These are phyloP conservation scores for Mechanitis mazaeus DNA, from an alignment of 2,888 invertebrate genomes.

Conservation along the genomic window DNA sequence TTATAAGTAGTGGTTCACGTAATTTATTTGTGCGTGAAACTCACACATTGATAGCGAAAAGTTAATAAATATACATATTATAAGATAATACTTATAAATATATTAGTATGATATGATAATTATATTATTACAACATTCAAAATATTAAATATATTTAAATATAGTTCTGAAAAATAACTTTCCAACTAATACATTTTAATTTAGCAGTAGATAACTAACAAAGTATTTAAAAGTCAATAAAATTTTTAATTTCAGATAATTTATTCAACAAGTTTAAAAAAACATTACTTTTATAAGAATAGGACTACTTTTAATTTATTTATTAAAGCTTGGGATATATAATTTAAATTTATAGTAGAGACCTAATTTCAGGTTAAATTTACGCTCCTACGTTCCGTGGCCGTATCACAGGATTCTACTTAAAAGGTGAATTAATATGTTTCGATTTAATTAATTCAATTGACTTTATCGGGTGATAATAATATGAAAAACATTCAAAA, in stretches of 20 bases:
- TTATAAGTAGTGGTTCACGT: conserved; percentile 8
- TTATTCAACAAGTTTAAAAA: conserved; percentile 12
- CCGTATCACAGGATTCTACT: conserved; percentile 9
- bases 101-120: conserved; percentile 2
- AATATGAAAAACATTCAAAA: background rate
- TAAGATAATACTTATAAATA: background rate
- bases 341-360: conserved; percentile 27
- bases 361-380: conserved; percentile 6
- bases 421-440: background rate
- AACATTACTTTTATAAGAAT: conserved; percentile 15
- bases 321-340: conserved; percentile 44
- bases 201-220: background rate
- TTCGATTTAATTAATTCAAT: conserved; percentile 4
- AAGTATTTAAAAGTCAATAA: background rate
- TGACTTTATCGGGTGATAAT: conserved; percentile 3
- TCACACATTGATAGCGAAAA: background rate
- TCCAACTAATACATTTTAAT: background rate
- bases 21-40: conserved; percentile 9
- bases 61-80: background rate
- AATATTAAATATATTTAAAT: conserved; percentile 2
- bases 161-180: background rate
- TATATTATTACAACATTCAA: conserved; percentile 1
- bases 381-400: conserved; percentile 2
- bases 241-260: conserved; percentile 3
- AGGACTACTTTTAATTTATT: conserved; percentile 15